Conservation (phyloP, 1,140 invertebrate species). For the Drosophila bocki region DNA sequence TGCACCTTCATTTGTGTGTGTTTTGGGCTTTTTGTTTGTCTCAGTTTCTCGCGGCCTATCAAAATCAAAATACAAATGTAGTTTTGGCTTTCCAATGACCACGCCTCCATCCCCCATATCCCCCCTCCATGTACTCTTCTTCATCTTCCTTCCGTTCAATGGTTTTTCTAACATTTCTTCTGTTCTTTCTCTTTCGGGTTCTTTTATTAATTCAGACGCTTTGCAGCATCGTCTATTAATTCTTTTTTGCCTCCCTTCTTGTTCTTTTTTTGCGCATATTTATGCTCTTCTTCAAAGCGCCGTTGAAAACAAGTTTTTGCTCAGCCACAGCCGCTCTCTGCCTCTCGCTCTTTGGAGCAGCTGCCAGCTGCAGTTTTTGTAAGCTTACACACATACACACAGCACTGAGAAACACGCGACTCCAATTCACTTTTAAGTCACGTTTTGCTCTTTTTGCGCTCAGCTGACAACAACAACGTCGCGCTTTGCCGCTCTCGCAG, state of each 20-base stretch:
- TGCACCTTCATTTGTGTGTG: constrained; percentile 69
- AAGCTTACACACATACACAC: constrained; percentile 52
- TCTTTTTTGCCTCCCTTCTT: constrained; percentile 54
- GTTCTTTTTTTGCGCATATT: constrained; percentile 56
- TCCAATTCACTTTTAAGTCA: constrained; percentile 82
- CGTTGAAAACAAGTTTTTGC: constrained; percentile 78
- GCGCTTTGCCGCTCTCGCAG: constrained; percentile 25
- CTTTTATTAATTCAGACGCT: constrained; percentile 70
- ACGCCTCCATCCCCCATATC: constrained; percentile 26
- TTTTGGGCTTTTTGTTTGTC: constrained; percentile 30
- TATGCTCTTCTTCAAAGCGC: constrained; percentile 80
- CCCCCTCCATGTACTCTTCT: constrained; percentile 13
- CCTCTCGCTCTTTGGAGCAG: constrained; percentile 47
- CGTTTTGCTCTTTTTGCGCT: constrained; percentile 79
- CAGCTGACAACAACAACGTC: constrained; percentile 70
- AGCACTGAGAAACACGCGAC: constrained; percentile 28
- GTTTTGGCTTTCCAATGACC: constrained; percentile 38
- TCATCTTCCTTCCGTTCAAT: constrained; percentile 68
- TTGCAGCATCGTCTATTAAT: constrained; percentile 79
- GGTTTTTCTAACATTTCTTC: constrained; percentile 72
- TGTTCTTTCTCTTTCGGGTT: constrained; percentile 42
- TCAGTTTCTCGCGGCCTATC: constrained; percentile 39
- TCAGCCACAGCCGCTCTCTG: constrained; percentile 25
- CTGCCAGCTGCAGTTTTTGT: constrained; percentile 76
- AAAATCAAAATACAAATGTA: constrained; percentile 28